phyloP scores from a whole-genome alignment of 2,888 invertebrate genomes.

The Rhogogaster chlorosoma region DNA sequence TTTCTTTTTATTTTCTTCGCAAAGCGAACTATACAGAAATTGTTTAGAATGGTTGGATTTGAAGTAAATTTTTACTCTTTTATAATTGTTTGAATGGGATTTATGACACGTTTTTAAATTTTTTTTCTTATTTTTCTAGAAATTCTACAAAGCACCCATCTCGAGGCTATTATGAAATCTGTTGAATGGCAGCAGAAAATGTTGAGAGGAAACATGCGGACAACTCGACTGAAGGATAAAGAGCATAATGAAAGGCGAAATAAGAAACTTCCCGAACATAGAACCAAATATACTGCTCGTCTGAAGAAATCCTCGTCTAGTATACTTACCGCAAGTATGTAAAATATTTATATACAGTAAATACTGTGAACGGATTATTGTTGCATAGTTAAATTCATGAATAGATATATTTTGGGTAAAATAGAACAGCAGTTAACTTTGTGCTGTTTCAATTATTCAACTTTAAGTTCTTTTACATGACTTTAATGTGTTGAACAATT shows the following conservation, averaged over 20 bases:
- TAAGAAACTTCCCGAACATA: slow-evolving; percentile 77
- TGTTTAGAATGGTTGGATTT: background rate
- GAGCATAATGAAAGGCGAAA: slow-evolving; percentile 74
- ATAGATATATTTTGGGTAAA: background rate
- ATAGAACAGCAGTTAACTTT: background rate
- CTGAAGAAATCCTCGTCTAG: slow-evolving; percentile 79
- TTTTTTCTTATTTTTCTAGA: slow-evolving; percentile 79
- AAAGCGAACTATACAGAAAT: background rate
- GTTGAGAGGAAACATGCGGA: slow-evolving; percentile 76
- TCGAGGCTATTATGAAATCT: slow-evolving; percentile 87
- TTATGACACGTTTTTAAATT: slow-evolving; percentile 48
- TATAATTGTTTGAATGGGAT: background rate
- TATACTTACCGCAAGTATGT: slow-evolving; percentile 79
- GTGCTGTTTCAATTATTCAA: too few species aligned
- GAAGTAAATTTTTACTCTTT: background rate
- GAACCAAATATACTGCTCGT: slow-evolving; percentile 78
- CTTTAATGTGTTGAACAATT: slow-evolving; percentile 16
- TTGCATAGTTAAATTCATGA: background rate
- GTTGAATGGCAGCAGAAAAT: slow-evolving; percentile 90
- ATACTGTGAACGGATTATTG: slow-evolving; percentile 4
- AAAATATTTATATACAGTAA: slow-evolving; percentile 10
- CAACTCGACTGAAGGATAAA: slow-evolving; percentile 73
- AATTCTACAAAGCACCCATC: slow-evolving; percentile 83
- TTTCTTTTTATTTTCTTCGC: background rate
- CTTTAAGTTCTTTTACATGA: background rate